Evolutionary conservation across 53 echinoderm and acorn worm genomes (phyloP), one percentile per base, ranked within the genome.

Genomic region (Henricia sp.): DNA sequence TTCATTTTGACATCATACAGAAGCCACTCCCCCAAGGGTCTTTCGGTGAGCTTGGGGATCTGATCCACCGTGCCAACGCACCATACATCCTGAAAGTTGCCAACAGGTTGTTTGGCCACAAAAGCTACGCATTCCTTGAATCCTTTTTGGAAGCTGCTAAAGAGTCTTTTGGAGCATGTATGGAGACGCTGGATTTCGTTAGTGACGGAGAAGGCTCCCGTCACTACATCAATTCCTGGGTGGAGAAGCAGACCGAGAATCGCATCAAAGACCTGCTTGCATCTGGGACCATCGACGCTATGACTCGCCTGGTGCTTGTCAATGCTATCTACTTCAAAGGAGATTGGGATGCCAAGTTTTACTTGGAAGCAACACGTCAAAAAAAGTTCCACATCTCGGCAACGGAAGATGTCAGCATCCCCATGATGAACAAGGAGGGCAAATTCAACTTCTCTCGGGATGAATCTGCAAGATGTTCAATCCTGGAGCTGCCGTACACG

Each of bases 251-350:
- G 51, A 95, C 95, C 0, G 74, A 67, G 9, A 67, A 77, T 3
- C 91, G 91, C 46, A 95, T 95, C 37, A 67, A 37, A 21, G 67
- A 92, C 54, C 74, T 95, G 6, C 64, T 95, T 2, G 58, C 85
- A 26, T 23, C 91, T 23, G 91, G 88, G 2, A 43, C 53, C 11
- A 54, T 95, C 3, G 64, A 90, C 70, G 62, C 88, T 25, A 59
- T 90, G 48, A 90, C 90, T 24, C 50, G 82, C 3, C 70, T 95
- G 17, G 92, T 95, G 17, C 67, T 95, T 23, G 88, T 95, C 0
- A 95, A 95, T 74, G 95, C 95, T 2, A 88, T 95, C 27, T 95
- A 92, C 82, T 95, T 95, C 71, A 95, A 95, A 69, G 95, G 87
- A 28, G 85, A 88, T 24, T 95, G 92, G 92, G 65, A 34, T 17